Conservation (phyloP, 2,888 invertebrate genomes). For the Cerastoderma edule region DNA sequence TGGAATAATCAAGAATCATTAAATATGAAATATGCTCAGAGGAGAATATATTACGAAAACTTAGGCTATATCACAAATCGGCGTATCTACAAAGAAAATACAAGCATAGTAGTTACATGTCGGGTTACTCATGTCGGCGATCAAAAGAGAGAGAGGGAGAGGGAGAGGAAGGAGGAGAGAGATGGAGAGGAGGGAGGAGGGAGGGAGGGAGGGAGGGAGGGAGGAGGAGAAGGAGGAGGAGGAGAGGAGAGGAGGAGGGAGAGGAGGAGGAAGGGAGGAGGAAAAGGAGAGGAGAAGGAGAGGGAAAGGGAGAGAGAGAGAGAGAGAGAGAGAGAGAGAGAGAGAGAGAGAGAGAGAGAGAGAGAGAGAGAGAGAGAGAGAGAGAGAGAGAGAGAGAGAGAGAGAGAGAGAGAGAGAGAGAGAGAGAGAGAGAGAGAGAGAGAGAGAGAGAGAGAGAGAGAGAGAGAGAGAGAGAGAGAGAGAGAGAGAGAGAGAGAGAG, state of each 20-base stretch:
- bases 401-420: conserved; percentile 7
- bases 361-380: conserved; percentile 4
- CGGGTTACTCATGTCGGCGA: too few relatives aligned
- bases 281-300: not conserved
- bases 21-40: too few relatives aligned
- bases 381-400: conserved; percentile 9
- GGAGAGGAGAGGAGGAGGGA: not conserved
- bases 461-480: conserved; percentile 4
- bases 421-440: conserved; percentile 10
- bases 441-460: not conserved
- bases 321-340: conserved; percentile 9
- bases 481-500: conserved; percentile 9
- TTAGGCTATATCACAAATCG: too few relatives aligned
- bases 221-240: not conserved
- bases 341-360: conserved; percentile 4
- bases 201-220: not conserved
- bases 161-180: not conserved
- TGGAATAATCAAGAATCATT: too few relatives aligned
- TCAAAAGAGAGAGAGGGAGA: too few relatives aligned
- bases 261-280: not conserved
- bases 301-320: not conserved
- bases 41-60: too few relatives aligned
- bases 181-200: not conserved
- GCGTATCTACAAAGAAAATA: not conserved
- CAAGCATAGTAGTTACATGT: not conserved